Evolutionary conservation across 2,113 vertebrate species (phyloP).

Genomic region (Isichthys henryi): DNA sequence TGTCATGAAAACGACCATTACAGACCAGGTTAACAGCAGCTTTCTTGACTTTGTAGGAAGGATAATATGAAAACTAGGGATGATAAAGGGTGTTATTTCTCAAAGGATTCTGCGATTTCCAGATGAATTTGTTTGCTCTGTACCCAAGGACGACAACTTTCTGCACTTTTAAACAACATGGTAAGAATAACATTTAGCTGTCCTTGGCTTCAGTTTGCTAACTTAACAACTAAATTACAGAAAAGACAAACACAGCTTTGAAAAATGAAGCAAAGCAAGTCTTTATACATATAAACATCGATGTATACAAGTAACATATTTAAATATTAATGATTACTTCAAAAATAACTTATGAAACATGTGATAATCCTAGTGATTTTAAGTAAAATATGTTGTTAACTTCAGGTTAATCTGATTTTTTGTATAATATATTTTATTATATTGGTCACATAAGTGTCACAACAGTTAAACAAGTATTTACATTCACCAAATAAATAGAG

Average conservation of each 20-base stretch:
- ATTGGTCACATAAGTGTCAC: not conserved
- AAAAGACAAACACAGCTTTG: not conserved
- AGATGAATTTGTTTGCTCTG: not conserved
- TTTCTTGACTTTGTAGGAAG: not conserved
- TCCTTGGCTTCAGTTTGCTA: conserved; percentile 5
- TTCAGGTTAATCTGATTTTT: not conserved
- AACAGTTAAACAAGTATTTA: not conserved
- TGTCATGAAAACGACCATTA: not conserved
- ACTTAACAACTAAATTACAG: not conserved
- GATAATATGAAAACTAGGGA: not conserved
- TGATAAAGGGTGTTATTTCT: not conserved
- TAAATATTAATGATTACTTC: not conserved
- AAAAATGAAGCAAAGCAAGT: not conserved
- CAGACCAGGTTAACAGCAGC: not conserved
- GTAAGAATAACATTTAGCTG: not conserved
- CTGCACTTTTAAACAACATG: conserved; percentile 4
- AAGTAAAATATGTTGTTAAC: not conserved
- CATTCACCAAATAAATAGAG: not conserved
- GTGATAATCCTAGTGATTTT: not conserved
- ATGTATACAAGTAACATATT: not conserved
- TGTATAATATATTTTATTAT: not conserved
- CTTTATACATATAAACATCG: not conserved
- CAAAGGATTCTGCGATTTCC: not conserved
- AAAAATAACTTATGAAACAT: not conserved
- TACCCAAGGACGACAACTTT: conserved; percentile 8